Conservation (phyloP, 2,797 vertebrate species). For the Pelochelys cantorii region DNA sequence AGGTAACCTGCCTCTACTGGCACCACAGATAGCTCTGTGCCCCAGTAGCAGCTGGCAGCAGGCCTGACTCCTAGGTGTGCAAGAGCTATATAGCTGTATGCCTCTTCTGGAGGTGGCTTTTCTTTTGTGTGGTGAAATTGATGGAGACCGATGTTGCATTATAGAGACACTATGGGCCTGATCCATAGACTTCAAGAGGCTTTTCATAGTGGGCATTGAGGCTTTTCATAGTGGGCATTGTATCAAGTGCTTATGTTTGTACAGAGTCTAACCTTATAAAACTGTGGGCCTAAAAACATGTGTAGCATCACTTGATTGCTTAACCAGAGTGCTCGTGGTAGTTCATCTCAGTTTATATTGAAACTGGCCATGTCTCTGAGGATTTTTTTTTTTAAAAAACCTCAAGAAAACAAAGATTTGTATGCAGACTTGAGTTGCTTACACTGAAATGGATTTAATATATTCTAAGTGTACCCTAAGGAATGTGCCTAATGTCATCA, state of each 20-base stretch:
- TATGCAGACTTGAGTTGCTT: background rate
- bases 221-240: background rate
- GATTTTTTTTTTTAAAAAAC: background rate
- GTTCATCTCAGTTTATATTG: background rate
- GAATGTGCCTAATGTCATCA: background rate
- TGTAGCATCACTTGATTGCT: background rate
- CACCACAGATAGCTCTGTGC: no score
- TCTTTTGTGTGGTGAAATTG: no score
- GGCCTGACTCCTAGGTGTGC: no score
- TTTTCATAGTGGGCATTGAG: background rate
- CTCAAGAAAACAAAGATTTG: background rate
- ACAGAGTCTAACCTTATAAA: background rate
- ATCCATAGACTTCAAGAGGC: background rate
- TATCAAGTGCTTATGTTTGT: background rate
- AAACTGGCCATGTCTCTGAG: background rate
- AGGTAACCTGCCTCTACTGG: no score
- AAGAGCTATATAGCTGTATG: no score
- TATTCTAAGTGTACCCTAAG: constrained; percentile 47
- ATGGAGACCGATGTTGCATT: background rate
- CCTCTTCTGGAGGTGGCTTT: no score
- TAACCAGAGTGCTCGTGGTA: background rate
- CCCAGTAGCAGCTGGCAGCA: no score
- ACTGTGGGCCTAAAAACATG: background rate
- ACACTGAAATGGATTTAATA: constrained; percentile 12
- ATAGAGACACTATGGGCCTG: background rate